Percentiles rank a stretch among this genome's conserved stretches.
phyloP scores from a whole-genome alignment of 2,113 vertebrate genomes.

The Chaetura pelagica region DNA sequence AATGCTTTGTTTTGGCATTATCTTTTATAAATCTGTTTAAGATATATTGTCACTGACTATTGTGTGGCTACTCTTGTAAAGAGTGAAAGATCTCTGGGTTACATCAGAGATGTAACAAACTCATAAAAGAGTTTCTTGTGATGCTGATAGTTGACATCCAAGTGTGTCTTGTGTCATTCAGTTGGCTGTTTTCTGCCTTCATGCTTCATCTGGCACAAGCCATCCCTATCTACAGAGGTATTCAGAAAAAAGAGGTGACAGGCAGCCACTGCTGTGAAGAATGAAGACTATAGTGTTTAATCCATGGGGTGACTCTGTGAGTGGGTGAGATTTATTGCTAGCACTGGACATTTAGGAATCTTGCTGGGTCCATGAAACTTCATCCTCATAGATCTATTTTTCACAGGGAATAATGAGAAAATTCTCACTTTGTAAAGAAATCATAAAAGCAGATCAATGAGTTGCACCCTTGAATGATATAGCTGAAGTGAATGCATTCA shows the following conservation, averaged over 20 bases:
- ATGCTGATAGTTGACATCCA: constrained; percentile 39
- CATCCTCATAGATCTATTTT: background rate
- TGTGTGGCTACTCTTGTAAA: background rate
- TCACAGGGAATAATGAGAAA: constrained; percentile 45
- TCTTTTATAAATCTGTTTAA: background rate
- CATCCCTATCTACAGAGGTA: constrained; percentile 48
- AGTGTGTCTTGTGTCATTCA: constrained; percentile 55
- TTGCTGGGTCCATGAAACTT: constrained; percentile 36
- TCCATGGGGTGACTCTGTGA: constrained; percentile 12
- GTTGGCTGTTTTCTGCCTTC: constrained; percentile 59
- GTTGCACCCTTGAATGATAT: constrained; percentile 12
- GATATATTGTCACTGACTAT: background rate
- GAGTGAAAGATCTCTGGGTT: constrained; percentile 12
- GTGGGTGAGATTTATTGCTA: constrained; percentile 30
- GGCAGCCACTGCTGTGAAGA: constrained; percentile 48
- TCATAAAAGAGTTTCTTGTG: constrained; percentile 47
- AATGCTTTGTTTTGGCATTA: background rate
- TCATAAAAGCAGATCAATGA: constrained; percentile 54
- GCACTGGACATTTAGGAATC: constrained; percentile 14
- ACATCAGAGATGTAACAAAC: constrained; percentile 33
- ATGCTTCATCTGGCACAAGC: constrained; percentile 64
- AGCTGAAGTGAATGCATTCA: constrained; percentile 9
- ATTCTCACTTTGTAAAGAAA: constrained; percentile 55
- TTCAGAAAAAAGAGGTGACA: constrained; percentile 42
- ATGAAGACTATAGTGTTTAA: constrained; percentile 48